Evolutionary conservation across 2,797 vertebrate species (phyloP), one percentile per base, ranked within the genome.

Genomic region (Florisuga fusca): DNA sequence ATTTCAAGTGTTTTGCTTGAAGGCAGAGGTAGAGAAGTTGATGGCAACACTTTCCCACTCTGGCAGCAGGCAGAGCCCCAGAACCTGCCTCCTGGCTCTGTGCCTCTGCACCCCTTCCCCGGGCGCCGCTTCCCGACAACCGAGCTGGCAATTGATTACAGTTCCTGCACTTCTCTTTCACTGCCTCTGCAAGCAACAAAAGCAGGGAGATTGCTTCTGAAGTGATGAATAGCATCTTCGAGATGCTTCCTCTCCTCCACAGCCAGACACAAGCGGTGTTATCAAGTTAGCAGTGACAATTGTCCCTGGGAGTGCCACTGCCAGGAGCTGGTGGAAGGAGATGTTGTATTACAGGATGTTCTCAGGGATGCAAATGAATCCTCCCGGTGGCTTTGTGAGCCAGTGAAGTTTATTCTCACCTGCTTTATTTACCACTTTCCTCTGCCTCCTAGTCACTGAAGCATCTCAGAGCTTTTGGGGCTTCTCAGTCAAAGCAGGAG

Each of bases 371-470:
- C 89, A 90, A 79, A 83, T 87, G 29, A 93, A 46, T 53, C 59
- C 46, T 83, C 55, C 25, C 6, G 76, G 12, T 3, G 12, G 79
- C 29, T n/a, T n/a, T n/a, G n/a, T 54, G 77, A 78, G 54, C 38
- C 79, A 6, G 25, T 20, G 58, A 72, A 85, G 51, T 90, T 87
- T 93, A 67, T 93, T 89, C 72, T 87, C 75, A 82, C 71, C 68
- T 89, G 38, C 90, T 96, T 89, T 79, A 63, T 94, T 94, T 96
- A 75, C 74, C 80, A 71, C 58, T 36, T 90, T 75, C 3, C 48
- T 67, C 62, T 82, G 55, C 55, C 84, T 94, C 76, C 94, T 83
- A 83, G 79, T 93, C 69, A 64, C 3, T 92, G 80, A 63, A 62
- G 81, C 43, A 67, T 36, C 75, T 91, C 78, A 34, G 50, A 76